A percentile compares a stretch with the other conserved stretches of the same genome.
Conservation (phyloP, 2,888 invertebrate species). For the Apodemia duryi region DNA sequence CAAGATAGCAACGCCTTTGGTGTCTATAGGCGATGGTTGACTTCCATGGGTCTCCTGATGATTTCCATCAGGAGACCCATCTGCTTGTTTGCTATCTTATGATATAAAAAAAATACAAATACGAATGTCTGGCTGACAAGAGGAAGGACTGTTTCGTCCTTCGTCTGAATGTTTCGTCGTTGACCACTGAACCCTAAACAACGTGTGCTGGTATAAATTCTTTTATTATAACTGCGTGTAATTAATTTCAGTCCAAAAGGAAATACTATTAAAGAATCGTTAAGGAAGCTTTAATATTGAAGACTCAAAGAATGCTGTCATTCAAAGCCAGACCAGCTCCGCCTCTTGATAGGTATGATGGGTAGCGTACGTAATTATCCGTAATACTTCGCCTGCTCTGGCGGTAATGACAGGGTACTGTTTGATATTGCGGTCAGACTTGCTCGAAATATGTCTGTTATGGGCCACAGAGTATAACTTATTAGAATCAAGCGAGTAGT, state of each 20-base stretch:
- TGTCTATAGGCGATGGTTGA: no score
- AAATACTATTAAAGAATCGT: conserved; percentile 16
- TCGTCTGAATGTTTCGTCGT: no score
- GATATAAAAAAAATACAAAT: no score
- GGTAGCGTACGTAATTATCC: conserved; percentile 31
- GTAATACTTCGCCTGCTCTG: conserved; percentile 37
- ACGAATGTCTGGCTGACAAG: no score
- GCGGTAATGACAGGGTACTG: conserved; percentile 59
- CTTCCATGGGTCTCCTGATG: no score
- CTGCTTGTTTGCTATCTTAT: no score
- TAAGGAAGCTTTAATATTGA: conserved; percentile 11
- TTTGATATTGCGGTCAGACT: conserved; percentile 49
- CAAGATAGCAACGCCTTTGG: no score
- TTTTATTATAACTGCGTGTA: neutral
- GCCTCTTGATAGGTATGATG: conserved; percentile 44
- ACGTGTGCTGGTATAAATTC: neutral
- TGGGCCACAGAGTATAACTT: conserved; percentile 36
- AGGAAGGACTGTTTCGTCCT: no score
- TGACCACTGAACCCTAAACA: no score
- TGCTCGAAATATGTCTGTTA: conserved; percentile 23
- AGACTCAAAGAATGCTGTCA: conserved; percentile 39
- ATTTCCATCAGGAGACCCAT: no score
- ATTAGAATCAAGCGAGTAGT: neutral
- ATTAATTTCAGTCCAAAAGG: neutral
- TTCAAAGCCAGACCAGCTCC: conserved; percentile 55